Base-by-base conservation (phyloP, 1,140 invertebrate genomes). In the Tetranychus urticae region DNA sequence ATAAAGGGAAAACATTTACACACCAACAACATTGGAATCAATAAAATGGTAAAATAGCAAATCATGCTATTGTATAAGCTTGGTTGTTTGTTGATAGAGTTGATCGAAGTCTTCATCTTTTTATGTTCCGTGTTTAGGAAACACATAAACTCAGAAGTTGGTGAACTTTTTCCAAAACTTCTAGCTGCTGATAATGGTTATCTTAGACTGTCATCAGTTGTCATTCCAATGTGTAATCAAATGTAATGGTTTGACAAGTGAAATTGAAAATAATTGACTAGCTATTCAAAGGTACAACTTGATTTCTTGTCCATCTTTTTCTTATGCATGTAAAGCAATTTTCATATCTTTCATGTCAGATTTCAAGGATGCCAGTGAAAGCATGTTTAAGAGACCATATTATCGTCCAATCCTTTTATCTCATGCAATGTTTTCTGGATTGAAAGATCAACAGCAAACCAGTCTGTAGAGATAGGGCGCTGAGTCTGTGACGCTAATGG, bases 31-130 rank as follows among this genome's bases (percentile, higher is more conserved):
- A 31, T 71, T 91, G 12, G 88, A 85, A 2, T 80, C 88, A 0
- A 88, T 86, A 67, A 93, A 94, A 74, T 94, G 87, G 85, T 14
- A 90, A 93, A 64, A 88, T 86, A 5, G 82, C 84, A 12, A 96
- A 93, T 75, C 82, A 87, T 76, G 88, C 87, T 23, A 75, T 94
- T 45, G 73, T 80, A 4, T 72, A 93, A 69, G 90, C 90, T 3
- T 87, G 92, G 71, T 75, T 96, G 1, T 83, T 85, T 68, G 87
- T 84, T 0, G 77, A 85, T 69, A 87, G 87, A 1, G 76, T 83
- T 70, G 83, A 83, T 69, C 79, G 84, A 71, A 91, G 91, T 13
- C 82, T 92, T 63, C 90, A 94, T 71, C 81, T 86, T 0, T 96
- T 97, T 71, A 80, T 94, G 65, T 88, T 94, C 5, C 76, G 91